These are phyloP conservation scores for Magallana ariakensis DNA, from an alignment of 1,140 invertebrate genomes.

Conservation along the genomic window DNA sequence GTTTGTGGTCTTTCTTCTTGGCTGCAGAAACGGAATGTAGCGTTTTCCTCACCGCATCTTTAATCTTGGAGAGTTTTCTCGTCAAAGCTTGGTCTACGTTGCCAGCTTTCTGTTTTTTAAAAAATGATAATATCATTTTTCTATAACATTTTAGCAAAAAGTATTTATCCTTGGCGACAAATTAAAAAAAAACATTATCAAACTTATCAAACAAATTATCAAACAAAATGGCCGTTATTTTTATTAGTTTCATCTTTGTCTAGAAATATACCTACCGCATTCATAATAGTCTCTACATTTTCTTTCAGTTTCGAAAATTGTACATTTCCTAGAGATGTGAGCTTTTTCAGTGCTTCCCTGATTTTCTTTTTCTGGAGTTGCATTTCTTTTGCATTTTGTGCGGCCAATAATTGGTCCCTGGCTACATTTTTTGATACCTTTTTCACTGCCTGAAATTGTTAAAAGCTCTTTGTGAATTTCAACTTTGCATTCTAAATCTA, in stretches of 20 bases:
- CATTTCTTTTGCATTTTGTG: background rate
- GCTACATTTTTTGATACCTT: background rate
- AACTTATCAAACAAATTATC: too few species aligned
- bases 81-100: background rate
- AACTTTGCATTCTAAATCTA: too few species aligned
- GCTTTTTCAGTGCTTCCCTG: background rate
- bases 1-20: background rate
- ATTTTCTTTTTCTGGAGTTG: background rate
- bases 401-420: background rate
- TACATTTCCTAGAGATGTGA: background rate
- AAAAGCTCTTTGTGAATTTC: background rate
- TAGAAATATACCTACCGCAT: background rate
- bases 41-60: background rate
- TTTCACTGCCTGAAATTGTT: slow-evolving; percentile 13
- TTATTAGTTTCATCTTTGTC: too few species aligned
- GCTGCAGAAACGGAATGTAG: too few species aligned
- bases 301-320: background rate
- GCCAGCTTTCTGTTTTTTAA: background rate
- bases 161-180: too few species aligned
- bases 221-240: too few species aligned
- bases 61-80: background rate
- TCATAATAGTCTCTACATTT: background rate
- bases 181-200: too few species aligned
- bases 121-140: too few species aligned
- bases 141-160: too few species aligned